Evolutionary conservation across 2,797 vertebrate species (phyloP).

Genomic region (Garrulus glandarius): DNA sequence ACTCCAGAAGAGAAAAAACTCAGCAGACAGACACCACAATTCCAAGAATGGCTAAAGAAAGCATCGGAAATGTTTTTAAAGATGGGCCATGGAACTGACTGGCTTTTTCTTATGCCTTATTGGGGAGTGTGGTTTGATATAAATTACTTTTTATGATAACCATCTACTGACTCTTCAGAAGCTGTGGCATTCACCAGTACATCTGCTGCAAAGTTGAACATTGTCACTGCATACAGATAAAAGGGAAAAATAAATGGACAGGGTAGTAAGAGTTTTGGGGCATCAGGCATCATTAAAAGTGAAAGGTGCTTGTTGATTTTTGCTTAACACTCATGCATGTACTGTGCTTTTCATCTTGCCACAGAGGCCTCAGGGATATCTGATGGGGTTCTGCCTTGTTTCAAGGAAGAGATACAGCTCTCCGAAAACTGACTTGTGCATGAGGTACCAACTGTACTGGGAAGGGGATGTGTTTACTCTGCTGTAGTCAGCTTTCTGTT

Average conservation of each 20-base stretch:
- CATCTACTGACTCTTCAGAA: not conserved
- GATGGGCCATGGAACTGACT: not conserved
- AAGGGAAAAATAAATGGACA: not conserved
- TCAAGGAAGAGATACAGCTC: not conserved
- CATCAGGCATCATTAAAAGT: not conserved
- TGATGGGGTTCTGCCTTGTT: not conserved
- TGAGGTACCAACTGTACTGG: not conserved
- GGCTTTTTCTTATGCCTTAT: not conserved
- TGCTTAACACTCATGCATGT: not conserved
- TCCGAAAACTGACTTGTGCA: not conserved
- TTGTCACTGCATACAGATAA: not conserved
- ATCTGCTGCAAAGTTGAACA: not conserved
- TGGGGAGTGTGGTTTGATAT: not conserved
- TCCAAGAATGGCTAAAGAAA: not conserved
- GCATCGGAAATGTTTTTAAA: not conserved
- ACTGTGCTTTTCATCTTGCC: not conserved
- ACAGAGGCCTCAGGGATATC: not conserved
- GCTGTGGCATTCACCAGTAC: not conserved
- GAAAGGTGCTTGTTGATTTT: not conserved
- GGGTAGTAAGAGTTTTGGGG: not conserved
- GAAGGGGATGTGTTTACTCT: not conserved
- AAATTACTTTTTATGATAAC: not conserved
- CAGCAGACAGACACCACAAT: rapidly evolving
- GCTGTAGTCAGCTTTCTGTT: not conserved
- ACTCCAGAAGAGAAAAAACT: not conserved